phyloP scores from a whole-genome alignment of 2,888 invertebrate species.

The Drosophila siamana region DNA sequence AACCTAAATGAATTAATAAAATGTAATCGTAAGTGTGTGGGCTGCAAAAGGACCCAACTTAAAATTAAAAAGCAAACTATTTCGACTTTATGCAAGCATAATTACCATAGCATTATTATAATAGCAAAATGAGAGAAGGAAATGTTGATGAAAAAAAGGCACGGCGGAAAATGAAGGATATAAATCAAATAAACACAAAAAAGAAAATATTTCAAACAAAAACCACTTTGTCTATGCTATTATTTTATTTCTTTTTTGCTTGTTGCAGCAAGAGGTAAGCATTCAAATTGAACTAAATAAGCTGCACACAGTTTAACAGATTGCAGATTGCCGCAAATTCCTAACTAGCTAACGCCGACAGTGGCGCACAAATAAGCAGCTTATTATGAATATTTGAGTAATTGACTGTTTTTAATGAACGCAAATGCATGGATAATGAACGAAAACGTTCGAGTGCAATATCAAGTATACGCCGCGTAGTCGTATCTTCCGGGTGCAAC shows the following conservation, averaged over 20 bases:
- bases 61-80: conserved; percentile 57
- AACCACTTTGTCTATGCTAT: neutral
- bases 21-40: conserved; percentile 47
- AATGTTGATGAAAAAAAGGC: conserved; percentile 17
- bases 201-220: conserved; percentile 74
- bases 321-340: too few relatives aligned
- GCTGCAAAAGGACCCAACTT: conserved; percentile 40
- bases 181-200: conserved; percentile 70
- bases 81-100: conserved; percentile 68
- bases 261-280: neutral
- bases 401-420: too few relatives aligned
- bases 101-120: conserved; percentile 55
- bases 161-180: conserved; percentile 36
- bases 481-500: too few relatives aligned
- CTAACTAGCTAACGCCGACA: too few relatives aligned
- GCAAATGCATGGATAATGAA: neutral
- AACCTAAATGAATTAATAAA: conserved; percentile 30
- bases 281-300: neutral
- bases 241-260: neutral
- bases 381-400: neutral
- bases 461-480: conserved; percentile 8
- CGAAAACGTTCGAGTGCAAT: neutral
- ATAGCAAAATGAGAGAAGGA: conserved; percentile 33
- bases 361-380: neutral
- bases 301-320: neutral